Evolutionary conservation across 2,113 vertebrate genomes (phyloP).

Genomic region (Synchiropus splendidus): DNA sequence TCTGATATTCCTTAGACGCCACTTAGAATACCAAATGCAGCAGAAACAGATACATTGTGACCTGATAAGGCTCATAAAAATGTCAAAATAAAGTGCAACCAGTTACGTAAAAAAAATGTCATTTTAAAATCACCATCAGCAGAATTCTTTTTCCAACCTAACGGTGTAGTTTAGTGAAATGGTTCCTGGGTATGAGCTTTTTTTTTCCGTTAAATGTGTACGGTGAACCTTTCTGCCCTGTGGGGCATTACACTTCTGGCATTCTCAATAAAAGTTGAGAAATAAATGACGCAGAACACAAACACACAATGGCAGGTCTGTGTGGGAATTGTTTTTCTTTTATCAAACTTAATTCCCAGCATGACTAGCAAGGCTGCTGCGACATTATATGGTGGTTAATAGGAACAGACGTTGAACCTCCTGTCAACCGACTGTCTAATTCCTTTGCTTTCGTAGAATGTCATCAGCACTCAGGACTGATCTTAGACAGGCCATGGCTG

Average conservation of each 20-base stretch:
- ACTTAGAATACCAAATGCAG: no score
- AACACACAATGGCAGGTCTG: constrained; percentile 20
- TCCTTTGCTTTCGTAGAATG: constrained; percentile 62
- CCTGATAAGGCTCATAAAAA: no score
- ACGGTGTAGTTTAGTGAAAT: no score
- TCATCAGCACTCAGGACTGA: constrained; percentile 57
- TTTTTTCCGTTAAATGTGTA: not conserved
- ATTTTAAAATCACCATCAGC: no score
- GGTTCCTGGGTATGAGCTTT: no score
- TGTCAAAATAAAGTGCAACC: no score
- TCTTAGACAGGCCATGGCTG: constrained; percentile 34
- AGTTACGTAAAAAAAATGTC: no score
- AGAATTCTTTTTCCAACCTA: no score
- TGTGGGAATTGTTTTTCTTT: not conserved
- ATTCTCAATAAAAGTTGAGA: constrained; percentile 24
- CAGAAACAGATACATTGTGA: no score
- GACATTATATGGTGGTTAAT: constrained; percentile 46
- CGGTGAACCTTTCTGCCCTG: constrained; percentile 25
- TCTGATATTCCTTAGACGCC: no score
- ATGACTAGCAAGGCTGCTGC: constrained; percentile 38
- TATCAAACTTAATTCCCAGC: constrained; percentile 11
- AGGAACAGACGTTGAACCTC: constrained; percentile 41
- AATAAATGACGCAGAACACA: constrained; percentile 6
- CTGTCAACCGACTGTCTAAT: constrained; percentile 50
- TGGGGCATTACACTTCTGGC: not conserved